phyloP scores from a whole-genome alignment of 2,797 vertebrate genomes.

The Ptychobarbus kaznakovi region DNA sequence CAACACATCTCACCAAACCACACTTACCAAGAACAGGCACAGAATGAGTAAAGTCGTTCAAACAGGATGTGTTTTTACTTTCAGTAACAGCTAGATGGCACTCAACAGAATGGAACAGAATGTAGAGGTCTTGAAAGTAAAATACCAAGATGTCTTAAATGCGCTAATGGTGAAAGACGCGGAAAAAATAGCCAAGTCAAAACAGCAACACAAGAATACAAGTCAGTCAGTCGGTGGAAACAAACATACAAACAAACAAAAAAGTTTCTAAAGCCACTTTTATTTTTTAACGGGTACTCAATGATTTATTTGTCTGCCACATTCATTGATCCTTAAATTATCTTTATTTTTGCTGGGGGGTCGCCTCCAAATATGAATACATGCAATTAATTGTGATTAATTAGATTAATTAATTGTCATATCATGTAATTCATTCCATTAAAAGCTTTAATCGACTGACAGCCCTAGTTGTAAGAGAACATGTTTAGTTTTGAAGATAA shows the following conservation, averaged over 20 bases:
- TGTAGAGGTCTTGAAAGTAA: neutral
- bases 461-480: constrained; percentile 1
- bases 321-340: neutral
- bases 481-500: constrained; percentile 24
- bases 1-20: neutral
- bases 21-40: neutral
- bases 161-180: neutral
- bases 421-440: constrained; percentile 19
- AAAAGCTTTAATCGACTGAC: constrained; percentile 9
- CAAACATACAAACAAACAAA: neutral
- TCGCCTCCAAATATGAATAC: constrained; percentile 10
- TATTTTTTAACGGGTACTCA: neutral
- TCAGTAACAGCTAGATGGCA: constrained; percentile 14
- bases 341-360: neutral
- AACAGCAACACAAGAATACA: neutral
- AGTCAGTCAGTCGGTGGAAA: neutral
- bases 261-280: neutral
- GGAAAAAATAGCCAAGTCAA: neutral
- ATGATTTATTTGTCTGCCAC: neutral
- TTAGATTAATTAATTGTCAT: constrained; percentile 22
- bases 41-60: neutral
- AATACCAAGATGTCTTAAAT: neutral
- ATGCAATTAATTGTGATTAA: constrained; percentile 17
- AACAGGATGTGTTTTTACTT: constrained; percentile 20
- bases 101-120: neutral